Percentiles rank a stretch among this genome's conserved stretches.
Conservation (phyloP, 2,888 invertebrate species). For the Onchidella celtica region DNA sequence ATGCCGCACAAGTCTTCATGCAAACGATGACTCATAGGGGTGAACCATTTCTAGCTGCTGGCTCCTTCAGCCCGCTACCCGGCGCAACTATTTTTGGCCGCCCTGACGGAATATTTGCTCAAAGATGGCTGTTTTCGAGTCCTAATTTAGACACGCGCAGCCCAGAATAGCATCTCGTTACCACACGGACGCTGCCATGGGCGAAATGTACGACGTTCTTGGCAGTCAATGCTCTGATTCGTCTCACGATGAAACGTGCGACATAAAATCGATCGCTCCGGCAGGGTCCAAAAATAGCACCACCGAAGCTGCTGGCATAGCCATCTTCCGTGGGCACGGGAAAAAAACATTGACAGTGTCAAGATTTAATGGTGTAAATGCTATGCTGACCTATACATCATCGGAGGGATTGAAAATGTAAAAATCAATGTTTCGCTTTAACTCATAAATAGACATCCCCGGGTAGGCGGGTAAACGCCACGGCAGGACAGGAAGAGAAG, state of each 20-base stretch:
- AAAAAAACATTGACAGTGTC: neutral
- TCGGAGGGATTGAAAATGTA: too few species aligned
- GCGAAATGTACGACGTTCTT: slow-evolving; percentile 28
- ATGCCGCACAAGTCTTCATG: too few species aligned
- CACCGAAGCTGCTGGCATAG: neutral
- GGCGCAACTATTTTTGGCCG: slow-evolving; percentile 33
- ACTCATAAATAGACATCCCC: too few species aligned
- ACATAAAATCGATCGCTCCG: slow-evolving; percentile 26
- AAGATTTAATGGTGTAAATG: too few species aligned
- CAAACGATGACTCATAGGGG: too few species aligned
- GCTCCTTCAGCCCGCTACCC: slow-evolving; percentile 1
- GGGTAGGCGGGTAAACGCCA: too few species aligned
- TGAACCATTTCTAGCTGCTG: neutral
- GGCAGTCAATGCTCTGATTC: slow-evolving; percentile 28
- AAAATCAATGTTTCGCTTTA: too few species aligned
- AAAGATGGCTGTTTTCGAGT: slow-evolving; percentile 41
- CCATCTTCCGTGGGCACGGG: neutral
- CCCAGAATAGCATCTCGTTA: slow-evolving; percentile 41
- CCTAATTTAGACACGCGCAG: slow-evolving; percentile 36
- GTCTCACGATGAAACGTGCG: slow-evolving; percentile 27
- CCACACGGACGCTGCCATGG: slow-evolving; percentile 26
- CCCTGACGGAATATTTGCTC: slow-evolving; percentile 39
- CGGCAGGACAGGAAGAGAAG: too few species aligned
- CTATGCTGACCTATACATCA: too few species aligned
- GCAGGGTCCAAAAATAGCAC: slow-evolving; percentile 45